Evolutionary conservation across 2,797 vertebrate genomes (phyloP).

Genomic region (Helicolenus hilgendorfi): DNA sequence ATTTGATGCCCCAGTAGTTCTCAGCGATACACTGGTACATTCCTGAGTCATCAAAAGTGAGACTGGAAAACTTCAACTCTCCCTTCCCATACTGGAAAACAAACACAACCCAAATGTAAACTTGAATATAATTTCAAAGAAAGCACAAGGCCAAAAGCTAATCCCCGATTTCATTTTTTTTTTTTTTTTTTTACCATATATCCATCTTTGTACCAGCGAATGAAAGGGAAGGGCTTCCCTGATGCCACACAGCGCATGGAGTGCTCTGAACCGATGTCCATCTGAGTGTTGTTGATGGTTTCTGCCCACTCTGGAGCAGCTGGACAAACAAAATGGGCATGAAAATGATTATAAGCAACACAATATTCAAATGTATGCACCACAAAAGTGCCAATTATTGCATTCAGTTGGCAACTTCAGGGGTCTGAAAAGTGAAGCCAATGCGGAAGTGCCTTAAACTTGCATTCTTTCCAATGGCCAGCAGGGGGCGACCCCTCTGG

Average conservation of each 20-base stretch:
- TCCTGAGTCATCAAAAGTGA: conserved; percentile 95
- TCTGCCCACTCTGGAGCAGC: conserved; percentile 98
- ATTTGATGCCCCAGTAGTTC: conserved; percentile 95
- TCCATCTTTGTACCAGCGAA: conserved; percentile 98
- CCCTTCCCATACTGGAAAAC: conserved; percentile 94
- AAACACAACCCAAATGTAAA: conserved; percentile 4
- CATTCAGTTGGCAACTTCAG: too few relatives aligned
- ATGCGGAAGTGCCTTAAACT: too few relatives aligned
- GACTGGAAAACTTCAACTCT: conserved; percentile 94
- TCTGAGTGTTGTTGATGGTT: conserved; percentile 97
- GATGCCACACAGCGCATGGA: conserved; percentile 96
- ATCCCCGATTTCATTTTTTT: conserved; percentile 7
- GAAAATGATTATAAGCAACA: not conserved
- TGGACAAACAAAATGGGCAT: conserved; percentile 59
- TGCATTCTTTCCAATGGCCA: too few relatives aligned
- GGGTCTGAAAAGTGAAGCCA: too few relatives aligned
- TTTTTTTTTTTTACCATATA: conserved; percentile 88
- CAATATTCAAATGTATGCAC: not conserved
- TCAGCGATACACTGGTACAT: conserved; percentile 99
- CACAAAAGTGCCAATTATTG: not conserved
- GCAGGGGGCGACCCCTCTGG: too few relatives aligned
- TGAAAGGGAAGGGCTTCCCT: conserved; percentile 95
- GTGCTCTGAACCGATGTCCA: conserved; percentile 96
- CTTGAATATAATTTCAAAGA: not conserved
- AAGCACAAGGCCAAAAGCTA: not conserved